Percentiles rank a stretch among this genome's conserved stretches.
Evolutionary conservation across 2,113 vertebrate genomes (phyloP).

Genomic region (Mus spicilegus): DNA sequence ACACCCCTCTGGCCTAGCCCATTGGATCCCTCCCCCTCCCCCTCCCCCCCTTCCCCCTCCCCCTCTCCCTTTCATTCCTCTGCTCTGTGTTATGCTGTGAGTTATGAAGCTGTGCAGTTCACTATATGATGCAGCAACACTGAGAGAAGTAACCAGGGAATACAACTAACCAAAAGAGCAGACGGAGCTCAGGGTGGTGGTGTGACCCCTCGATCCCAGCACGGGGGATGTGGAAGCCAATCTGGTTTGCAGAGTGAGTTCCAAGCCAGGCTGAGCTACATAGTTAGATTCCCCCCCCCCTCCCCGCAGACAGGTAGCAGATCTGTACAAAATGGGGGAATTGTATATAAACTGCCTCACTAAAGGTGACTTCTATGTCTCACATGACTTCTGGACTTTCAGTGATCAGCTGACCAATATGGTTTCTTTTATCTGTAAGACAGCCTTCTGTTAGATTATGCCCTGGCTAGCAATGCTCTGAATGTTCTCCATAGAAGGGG

Average conservation of each 20-base stretch:
- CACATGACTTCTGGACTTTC: not conserved
- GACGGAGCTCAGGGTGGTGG: not conserved
- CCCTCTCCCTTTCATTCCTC: not conserved
- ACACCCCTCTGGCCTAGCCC: not conserved
- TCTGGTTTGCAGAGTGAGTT: not conserved
- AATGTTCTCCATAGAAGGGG: not conserved
- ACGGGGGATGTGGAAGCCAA: not conserved
- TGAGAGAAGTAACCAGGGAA: not conserved
- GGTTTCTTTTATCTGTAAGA: not conserved
- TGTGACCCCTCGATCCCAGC: not conserved
- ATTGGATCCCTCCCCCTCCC: not conserved
- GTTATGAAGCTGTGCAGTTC: not conserved
- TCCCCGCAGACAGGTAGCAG: not conserved
- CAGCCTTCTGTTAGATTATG: not conserved
- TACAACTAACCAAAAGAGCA: not conserved
- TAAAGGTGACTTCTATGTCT: not conserved
- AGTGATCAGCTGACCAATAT: not conserved
- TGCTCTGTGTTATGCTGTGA: not conserved
- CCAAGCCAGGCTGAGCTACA: not conserved
- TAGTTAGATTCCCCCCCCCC: no score
- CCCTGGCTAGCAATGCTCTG: not conserved
- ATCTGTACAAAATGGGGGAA: not conserved
- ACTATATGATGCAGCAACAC: not conserved
- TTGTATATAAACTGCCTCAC: not conserved
- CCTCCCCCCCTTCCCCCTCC: rapidly evolving